A percentile compares a stretch with the other conserved stretches of the same genome.
These are phyloP conservation scores for Harpegnathos saltator DNA, from an alignment of 1,140 invertebrate genomes.

Conservation along the genomic window DNA sequence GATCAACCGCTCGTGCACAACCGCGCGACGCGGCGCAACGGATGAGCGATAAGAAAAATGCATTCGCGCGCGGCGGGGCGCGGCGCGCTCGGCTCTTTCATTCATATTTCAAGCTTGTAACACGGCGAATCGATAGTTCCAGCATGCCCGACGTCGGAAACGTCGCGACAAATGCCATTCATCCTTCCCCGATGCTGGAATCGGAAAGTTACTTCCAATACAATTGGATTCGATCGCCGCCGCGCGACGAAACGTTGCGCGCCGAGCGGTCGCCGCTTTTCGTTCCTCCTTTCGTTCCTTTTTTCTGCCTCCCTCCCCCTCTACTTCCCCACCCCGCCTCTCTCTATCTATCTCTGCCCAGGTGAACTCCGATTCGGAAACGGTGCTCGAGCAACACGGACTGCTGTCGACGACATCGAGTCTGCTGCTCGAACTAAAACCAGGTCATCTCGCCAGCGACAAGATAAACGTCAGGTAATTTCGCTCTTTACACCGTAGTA, in stretches of 20 bases:
- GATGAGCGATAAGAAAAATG: constrained; percentile 15
- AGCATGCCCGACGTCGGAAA: neutral
- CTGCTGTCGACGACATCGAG: constrained; percentile 81
- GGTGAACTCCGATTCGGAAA: constrained; percentile 81
- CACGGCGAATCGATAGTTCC: constrained; percentile 12
- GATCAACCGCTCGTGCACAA: neutral
- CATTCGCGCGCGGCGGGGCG: constrained; percentile 9
- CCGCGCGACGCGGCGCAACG: too few species aligned
- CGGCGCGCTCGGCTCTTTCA: neutral
- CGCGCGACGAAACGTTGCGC: constrained; percentile 2
- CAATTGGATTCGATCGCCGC: constrained; percentile 21
- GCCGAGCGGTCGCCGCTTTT: constrained; percentile 1
- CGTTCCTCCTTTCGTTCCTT: neutral
- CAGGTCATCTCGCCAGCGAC: constrained; percentile 80
- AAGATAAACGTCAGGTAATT: constrained; percentile 84
- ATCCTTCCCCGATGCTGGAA: constrained; percentile 41
- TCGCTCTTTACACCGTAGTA: constrained; percentile 42
- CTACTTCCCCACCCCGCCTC: neutral
- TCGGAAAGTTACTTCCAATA: constrained; percentile 50
- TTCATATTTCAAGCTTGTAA: constrained; percentile 11
- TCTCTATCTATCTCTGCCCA: constrained; percentile 63
- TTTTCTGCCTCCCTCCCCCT: constrained; percentile 2
- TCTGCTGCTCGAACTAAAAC: constrained; percentile 82
- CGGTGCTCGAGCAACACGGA: constrained; percentile 74
- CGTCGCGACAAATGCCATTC: constrained; percentile 20